Evolutionary conservation across 23 tunicate genomes (phyloP), one percentile per base, ranked within the genome.

Genomic region (Clavelina lepadiformis): DNA sequence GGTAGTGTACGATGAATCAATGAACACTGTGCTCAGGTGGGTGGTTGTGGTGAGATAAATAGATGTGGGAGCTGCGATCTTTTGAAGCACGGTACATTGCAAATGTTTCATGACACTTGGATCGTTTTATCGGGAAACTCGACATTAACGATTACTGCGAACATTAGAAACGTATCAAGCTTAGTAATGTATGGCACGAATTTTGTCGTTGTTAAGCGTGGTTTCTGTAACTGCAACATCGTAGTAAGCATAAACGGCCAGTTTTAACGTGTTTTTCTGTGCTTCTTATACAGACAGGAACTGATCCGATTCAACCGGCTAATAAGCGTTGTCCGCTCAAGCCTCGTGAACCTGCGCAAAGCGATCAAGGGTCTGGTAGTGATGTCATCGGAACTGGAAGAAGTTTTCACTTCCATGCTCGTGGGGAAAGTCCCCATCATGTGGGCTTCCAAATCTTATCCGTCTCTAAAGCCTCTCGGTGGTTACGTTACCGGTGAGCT

Each of bases 331-430:
- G 85, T 91, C 13, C 81, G 98, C 18, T 44, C 76, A 31, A 77
- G 86, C 59, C 53, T 91, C 19, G 46, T 63, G 31, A 83, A 83
- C 60, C 68, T 91, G 31, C 58, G 93, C 21, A 91, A 91, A 72
- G 98, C 98, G 29, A 82, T 91, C 72, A 91, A 83, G 61, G 98
- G 98, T 22, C 66, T 91, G 66, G 98, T 91, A 29, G 98, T 91
- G 61, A 91, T 91, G 98, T 71, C 80, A 36, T 77, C 86, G 18
- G 98, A 91, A 35, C 85, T 91, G 1, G 98, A 91, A 49, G 98
- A 91, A 52, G 98, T 91, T 44, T 91, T 91, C 52, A 77, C 76
- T 22, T 91, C 98, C 26, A 91, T 91, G 98, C 78, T 83, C 71
- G 59, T 80, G 21, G 98, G 92, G 6, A 82, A 83, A 73, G 91